These are phyloP conservation scores for Forbesichthys agassizii DNA, from an alignment of 2,113 vertebrate genomes.

Conservation along the genomic window DNA sequence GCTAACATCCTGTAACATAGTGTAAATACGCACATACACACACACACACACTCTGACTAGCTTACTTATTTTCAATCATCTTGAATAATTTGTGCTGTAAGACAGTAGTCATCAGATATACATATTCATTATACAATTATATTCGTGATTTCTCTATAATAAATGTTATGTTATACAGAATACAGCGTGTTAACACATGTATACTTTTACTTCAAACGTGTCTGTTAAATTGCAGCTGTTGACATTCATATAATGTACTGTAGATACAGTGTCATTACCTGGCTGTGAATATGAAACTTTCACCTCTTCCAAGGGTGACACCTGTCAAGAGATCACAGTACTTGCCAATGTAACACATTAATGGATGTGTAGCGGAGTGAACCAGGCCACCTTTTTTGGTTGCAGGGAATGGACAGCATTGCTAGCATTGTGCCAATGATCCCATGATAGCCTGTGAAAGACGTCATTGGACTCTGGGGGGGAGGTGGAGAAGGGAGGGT, in stretches of 20 bases:
- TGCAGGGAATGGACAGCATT: constrained; percentile 37
- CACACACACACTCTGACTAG: neutral
- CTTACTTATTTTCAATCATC: too few species aligned
- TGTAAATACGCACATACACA: neutral
- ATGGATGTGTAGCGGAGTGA: constrained; percentile 36
- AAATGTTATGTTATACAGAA: too few species aligned
- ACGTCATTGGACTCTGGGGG: constrained; percentile 15
- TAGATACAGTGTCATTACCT: neutral
- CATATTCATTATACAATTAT: too few species aligned
- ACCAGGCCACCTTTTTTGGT: constrained; percentile 23
- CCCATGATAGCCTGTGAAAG: constrained; percentile 19
- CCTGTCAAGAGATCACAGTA: constrained; percentile 9
- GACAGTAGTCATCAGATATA: too few species aligned
- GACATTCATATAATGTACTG: neutral
- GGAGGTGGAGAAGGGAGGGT: neutral
- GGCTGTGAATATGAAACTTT: neutral
- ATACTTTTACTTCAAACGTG: too few species aligned
- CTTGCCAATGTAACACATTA: constrained; percentile 36
- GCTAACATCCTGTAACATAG: too few species aligned
- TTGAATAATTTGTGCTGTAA: too few species aligned
- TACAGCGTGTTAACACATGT: too few species aligned
- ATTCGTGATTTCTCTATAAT: too few species aligned
- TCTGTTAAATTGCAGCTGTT: too few species aligned
- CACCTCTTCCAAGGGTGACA: constrained; percentile 14
- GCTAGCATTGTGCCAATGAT: constrained; percentile 18